Evolutionary conservation across 2,888 invertebrate genomes (phyloP), one percentile per base, ranked within the genome.

Genomic region (Morpho achilles): DNA sequence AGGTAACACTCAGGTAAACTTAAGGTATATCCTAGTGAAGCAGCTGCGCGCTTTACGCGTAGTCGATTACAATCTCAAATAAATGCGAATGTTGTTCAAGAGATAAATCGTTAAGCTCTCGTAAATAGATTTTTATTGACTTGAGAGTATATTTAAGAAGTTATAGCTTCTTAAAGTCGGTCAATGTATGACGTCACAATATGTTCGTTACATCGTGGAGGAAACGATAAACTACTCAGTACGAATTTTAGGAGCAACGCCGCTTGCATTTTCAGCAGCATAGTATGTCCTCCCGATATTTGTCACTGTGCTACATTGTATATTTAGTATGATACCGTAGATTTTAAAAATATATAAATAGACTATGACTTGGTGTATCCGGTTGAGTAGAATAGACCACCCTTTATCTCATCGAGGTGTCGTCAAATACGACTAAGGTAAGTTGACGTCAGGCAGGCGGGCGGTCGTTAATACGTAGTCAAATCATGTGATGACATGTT

Each of bases 181-280:
- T 57, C 47, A 57, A 10, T 8, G 7, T 3, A 39, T 53, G 53
- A 53, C 46, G 53, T 53, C 53, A 53, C 53, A 41, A 41, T 16
- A 47, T 49, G 39, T 7, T 16, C 39, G 46, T 59, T 60, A 60
- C 66, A 64, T 67, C 64, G 46, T 66, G 49, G 58, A 69, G 75
- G 75, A 75, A 75, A 63, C 73, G 62, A 74, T 75, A 75, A 75
- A 72, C 67, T 66, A 67, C 64, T 69, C 67, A 65, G 70, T 65
- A 71, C 71, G 69, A 72, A 74, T 68, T 72, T 72, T 69, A 64
- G 68, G 63, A 63, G 64, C 53, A 45, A 54, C 60, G 64, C 55
- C 50, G 22, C 58, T 49, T 62, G 68, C 63, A 68, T 69, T 59
- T 67, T 62, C 65, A 69, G 67, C 65, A 58, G 45, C 66, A 53